These are phyloP conservation scores for Dexiosoma caninum DNA, from an alignment of 2,888 invertebrate genomes.

Conservation along the genomic window DNA sequence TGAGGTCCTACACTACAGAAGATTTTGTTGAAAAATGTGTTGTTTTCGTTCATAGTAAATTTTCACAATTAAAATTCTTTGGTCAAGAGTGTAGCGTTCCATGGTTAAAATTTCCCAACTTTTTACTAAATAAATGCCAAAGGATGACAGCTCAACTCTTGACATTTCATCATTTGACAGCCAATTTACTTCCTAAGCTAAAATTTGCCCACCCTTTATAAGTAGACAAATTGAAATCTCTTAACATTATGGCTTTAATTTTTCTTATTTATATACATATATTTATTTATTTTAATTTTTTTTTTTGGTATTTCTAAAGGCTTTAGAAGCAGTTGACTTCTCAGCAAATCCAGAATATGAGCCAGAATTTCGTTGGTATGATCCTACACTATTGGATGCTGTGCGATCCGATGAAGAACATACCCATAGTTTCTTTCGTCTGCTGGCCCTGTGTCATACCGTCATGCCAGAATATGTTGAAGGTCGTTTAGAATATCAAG, in stretches of 20 bases:
- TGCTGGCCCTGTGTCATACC: conserved; percentile 97
- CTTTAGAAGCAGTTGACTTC: conserved; percentile 90
- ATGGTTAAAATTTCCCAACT: no score
- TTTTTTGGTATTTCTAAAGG: conserved; percentile 78
- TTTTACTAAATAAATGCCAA: no score
- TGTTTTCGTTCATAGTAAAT: no score
- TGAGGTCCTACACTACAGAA: no score
- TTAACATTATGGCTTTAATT: not conserved
- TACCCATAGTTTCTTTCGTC: conserved; percentile 91
- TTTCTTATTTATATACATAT: not conserved
- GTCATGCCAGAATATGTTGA: conserved; percentile 97
- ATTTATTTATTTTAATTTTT: no score
- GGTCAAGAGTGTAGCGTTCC: no score
- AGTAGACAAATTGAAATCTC: not conserved
- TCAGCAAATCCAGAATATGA: conserved; percentile 96
- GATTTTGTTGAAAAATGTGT: no score
- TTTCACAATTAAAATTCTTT: no score
- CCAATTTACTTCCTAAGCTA: no score
- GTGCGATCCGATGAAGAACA: conserved; percentile 86
- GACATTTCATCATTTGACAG: no score
- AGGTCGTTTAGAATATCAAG: conserved; percentile 83
- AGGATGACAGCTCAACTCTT: no score
- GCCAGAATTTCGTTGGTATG: conserved; percentile 95
- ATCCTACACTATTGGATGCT: conserved; percentile 89
- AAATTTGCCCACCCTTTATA: no score